These are phyloP conservation scores for Panurus biarmicus DNA, from an alignment of 2,113 vertebrate species.

Conservation along the genomic window DNA sequence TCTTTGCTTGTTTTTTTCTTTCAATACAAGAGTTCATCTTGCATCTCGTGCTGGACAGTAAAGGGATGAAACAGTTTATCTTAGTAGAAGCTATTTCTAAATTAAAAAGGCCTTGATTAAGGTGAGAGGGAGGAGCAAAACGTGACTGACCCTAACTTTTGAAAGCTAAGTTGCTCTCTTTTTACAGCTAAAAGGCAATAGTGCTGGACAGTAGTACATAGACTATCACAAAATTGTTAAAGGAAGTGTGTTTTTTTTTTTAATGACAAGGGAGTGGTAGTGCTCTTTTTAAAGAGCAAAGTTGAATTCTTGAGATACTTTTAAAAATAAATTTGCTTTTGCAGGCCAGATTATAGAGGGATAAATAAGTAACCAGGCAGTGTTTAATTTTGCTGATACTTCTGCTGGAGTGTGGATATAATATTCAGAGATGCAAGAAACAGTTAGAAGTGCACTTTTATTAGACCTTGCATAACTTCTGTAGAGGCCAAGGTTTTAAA, in stretches of 20 bases:
- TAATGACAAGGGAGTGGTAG: neutral
- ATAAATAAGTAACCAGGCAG: neutral
- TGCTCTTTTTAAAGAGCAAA: neutral
- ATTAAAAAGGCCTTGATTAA: neutral
- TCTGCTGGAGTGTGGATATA: neutral
- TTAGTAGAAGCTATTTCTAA: neutral
- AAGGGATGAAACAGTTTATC: neutral
- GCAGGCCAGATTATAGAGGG: neutral
- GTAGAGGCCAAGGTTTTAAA: neutral
- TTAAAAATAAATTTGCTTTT: neutral
- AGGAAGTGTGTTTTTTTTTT: neutral
- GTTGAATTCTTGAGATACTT: neutral
- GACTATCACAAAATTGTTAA: neutral
- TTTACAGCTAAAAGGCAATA: neutral
- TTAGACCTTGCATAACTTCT: neutral
- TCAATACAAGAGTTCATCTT: neutral
- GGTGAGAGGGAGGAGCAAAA: neutral
- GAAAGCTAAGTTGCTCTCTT: neutral
- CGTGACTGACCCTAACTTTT: fast-evolving
- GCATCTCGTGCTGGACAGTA: neutral
- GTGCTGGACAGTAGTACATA: neutral
- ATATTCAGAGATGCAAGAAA: neutral
- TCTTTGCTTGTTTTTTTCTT: neutral
- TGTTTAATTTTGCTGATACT: neutral
- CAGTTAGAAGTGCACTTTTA: neutral